Evolutionary conservation across 2,888 invertebrate species (phyloP).

Genomic region (Drosophila meridionalis): DNA sequence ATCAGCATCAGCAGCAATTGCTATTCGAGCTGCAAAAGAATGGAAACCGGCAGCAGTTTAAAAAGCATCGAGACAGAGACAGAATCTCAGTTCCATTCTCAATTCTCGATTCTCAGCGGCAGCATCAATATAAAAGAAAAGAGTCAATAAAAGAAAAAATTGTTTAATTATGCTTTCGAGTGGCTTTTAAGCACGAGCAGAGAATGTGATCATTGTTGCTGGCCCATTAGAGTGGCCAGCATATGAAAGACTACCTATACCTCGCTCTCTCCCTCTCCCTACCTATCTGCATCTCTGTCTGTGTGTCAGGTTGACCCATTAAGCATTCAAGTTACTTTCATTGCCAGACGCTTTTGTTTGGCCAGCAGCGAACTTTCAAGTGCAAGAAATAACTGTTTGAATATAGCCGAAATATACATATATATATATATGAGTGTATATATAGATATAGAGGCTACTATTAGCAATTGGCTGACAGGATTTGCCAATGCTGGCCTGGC

Average conservation of each 20-base stretch:
- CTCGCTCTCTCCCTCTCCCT: neutral
- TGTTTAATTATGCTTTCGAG: slow-evolving; percentile 78
- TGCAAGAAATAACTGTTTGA: slow-evolving; percentile 35
- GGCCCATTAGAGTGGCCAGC: slow-evolving; percentile 61
- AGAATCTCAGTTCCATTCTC: slow-evolving; percentile 42
- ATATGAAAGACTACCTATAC: slow-evolving; percentile 28
- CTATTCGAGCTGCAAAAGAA: slow-evolving; percentile 33
- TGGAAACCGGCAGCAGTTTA: slow-evolving; percentile 43
- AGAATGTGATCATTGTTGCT: slow-evolving; percentile 68
- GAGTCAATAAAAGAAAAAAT: slow-evolving; percentile 76
- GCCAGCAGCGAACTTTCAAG: slow-evolving; percentile 45
- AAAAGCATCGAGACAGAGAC: slow-evolving; percentile 32
- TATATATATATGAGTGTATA: neutral
- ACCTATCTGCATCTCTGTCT: slow-evolving; percentile 7
- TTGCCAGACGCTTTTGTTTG: slow-evolving; percentile 41
- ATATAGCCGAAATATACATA: slow-evolving; percentile 24
- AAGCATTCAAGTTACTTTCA: slow-evolving; percentile 62
- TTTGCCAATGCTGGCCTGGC: slow-evolving; percentile 19
- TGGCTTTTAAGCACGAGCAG: slow-evolving; percentile 72
- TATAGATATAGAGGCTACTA: slow-evolving; percentile 2
- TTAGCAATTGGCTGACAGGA: slow-evolving; percentile 19
- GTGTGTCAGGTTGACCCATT: slow-evolving; percentile 63
- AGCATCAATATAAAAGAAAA: slow-evolving; percentile 66
- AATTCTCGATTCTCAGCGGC: slow-evolving; percentile 29
- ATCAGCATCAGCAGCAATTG: slow-evolving; percentile 25